Conservation (phyloP, 2,113 vertebrate species). For the Macrotis lagotis region DNA sequence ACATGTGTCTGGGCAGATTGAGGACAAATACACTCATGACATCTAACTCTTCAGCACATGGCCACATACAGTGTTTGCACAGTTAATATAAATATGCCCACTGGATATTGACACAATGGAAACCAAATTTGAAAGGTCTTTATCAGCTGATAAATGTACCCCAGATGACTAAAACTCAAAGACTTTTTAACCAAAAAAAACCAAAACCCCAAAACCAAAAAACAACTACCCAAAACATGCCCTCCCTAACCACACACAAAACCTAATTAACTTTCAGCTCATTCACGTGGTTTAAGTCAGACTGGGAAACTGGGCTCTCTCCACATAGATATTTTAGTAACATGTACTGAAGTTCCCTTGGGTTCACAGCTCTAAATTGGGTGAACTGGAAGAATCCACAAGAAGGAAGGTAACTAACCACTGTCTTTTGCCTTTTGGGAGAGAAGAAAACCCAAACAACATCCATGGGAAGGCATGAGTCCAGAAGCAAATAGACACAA, state of each 20-base stretch:
- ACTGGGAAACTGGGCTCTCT: not conserved
- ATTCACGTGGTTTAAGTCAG: not conserved
- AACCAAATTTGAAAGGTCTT: constrained; percentile 48
- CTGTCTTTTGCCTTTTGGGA: not conserved
- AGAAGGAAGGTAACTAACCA: not conserved
- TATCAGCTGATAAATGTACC: constrained; percentile 13
- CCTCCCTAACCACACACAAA: not conserved
- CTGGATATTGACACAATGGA: constrained; percentile 40
- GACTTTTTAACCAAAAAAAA: not conserved
- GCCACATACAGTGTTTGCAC: constrained; percentile 23
- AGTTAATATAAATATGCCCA: constrained; percentile 42
- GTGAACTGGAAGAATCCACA: not conserved
- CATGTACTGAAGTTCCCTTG: not conserved
- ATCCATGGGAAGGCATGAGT: not conserved
- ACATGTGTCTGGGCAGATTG: constrained; percentile 33
- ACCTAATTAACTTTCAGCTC: not conserved
- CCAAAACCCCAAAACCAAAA: no score
- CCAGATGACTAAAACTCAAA: not conserved
- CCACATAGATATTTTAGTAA: not conserved
- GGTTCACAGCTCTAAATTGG: not conserved
- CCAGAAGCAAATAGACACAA: not conserved
- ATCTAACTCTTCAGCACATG: not conserved
- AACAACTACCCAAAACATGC: not conserved
- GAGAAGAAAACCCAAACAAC: not conserved
- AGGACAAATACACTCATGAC: not conserved